Conservation (phyloP, 2,113 vertebrate species). For the Phoenicopterus ruber region DNA sequence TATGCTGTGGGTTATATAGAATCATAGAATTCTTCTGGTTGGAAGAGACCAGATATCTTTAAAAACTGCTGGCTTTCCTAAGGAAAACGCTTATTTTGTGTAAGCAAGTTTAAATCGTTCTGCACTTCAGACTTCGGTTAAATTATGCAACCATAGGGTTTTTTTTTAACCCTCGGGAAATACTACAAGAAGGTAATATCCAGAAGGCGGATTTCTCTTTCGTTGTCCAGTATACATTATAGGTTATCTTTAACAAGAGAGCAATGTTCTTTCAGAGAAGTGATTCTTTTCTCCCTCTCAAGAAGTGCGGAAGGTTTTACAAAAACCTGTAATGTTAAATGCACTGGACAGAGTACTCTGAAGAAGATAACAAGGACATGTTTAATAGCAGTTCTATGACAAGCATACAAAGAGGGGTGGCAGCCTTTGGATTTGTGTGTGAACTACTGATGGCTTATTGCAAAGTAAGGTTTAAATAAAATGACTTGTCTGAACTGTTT, state of each 20-base stretch:
- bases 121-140: not conserved
- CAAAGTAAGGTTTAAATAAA: not conserved
- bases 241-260: not conserved
- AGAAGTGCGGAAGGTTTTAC: not conserved
- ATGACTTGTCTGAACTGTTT: not conserved
- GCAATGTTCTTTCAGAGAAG: not conserved
- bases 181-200: not conserved
- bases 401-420: not conserved
- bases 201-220: not conserved
- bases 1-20: not conserved
- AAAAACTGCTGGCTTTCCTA: not conserved
- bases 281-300: not conserved
- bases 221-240: rapidly evolving
- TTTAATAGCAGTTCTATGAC: not conserved
- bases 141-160: not conserved
- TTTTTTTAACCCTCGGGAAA: not conserved
- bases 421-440: not conserved
- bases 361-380: not conserved
- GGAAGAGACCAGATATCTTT: no score
- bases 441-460: not conserved
- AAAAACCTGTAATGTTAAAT: not conserved
- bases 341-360: not conserved
- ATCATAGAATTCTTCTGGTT: no score
- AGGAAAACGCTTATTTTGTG: not conserved
- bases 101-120: not conserved